Evolutionary conservation across 2,888 invertebrate species (phyloP), one percentile per base, ranked within the genome.

Genomic region (Leucophenga montana): DNA sequence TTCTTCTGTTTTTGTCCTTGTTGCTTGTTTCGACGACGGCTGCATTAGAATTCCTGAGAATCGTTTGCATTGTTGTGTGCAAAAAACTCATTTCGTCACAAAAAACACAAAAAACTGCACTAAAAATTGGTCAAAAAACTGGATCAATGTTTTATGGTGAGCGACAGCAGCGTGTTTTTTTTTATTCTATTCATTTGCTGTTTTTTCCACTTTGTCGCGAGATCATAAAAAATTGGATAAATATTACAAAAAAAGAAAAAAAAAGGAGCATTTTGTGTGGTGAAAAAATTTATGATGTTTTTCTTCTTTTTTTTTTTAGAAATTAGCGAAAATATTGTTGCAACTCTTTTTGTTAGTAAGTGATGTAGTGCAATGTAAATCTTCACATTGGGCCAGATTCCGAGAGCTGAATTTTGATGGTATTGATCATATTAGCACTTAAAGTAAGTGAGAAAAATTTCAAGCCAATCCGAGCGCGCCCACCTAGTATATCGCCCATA

Each of bases 51-150:
- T 13, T 68, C 46, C 73, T 62, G 68, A 69, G n/a, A 59, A 16
- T n/a, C 14, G 31, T n/a, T n/a, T 31, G 4, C n/a, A 14, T 22
- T 59, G 31, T 59, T n/a, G 33, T 27, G 31, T 18, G 62, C 44
- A 46, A 44, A 62, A 62, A 62, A 62, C 44, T 3, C 4, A 62
- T 13, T 62, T 14, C 61, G 22, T 16, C 70, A 85, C 79, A 86
- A 85, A 86, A 81, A 85, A 85, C 70, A 85, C 79, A 86, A 85
- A 86, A 81, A 85, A 85, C 79, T 78, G 76, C 81, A 79, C 84
- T 85, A 83, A 84, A 85, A 84, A 85, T 79, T 83, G 85, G 84
- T 83, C 79, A 84, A 83, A 85, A 85, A 86, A 85, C 79, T 85
- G 69, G 85, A 82, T 77, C 75, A 78, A 71, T 67, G 53, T 73